Base-by-base conservation (phyloP, 2,113 vertebrate species). In the Chaenocephalus aceratus region DNA sequence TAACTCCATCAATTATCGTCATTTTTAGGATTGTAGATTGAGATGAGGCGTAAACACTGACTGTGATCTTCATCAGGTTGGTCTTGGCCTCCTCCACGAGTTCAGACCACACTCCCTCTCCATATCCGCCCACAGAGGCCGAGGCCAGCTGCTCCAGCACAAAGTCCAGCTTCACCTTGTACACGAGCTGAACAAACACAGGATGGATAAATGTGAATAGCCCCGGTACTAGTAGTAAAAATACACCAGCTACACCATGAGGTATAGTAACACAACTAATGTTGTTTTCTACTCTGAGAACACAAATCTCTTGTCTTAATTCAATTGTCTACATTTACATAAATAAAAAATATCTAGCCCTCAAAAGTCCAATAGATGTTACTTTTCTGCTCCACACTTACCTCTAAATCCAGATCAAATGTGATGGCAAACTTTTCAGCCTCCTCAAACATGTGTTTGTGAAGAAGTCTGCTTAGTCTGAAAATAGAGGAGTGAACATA, bases 351-450 rank as follows among this genome's bases (percentile, higher is more conserved):
- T 30, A 6, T 53, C 12, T 10, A 67, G 16, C 3, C 23, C 10
- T 45, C 13, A 61, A 16, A 2, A 56, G 61, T 60, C 13, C 16
- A 10, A 48, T 46, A 3, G 53, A 46, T 53, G 26, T 15, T 3
- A 26, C 7, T 21, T 23, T 36, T 30, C 26, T 30, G 3, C 44
- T 48, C 26, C 30, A 30, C 5, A 52, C 68, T 79, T 88, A 97
- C 98, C 96, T 99, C 97, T 65, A 99, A 95, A 88, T 99, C 98
- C 13, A 99, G 91, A 12, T 96, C 97, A 93, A 99, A 99, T 8
- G 96, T 92, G 84, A 97, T 71, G 7, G 98, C 98, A 94, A 99
- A 99, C 83, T 91, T 97, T 92, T 99, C 98, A 0, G 98, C 98
- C 83, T 99, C 97, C 54, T 96, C 95, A 95, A 99, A 99, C 87